These are phyloP conservation scores for Halisarca cf. caerulea DNA, from an alignment of 37 sponge, comb jelly and placozoan genomes.

Conservation along the genomic window DNA sequence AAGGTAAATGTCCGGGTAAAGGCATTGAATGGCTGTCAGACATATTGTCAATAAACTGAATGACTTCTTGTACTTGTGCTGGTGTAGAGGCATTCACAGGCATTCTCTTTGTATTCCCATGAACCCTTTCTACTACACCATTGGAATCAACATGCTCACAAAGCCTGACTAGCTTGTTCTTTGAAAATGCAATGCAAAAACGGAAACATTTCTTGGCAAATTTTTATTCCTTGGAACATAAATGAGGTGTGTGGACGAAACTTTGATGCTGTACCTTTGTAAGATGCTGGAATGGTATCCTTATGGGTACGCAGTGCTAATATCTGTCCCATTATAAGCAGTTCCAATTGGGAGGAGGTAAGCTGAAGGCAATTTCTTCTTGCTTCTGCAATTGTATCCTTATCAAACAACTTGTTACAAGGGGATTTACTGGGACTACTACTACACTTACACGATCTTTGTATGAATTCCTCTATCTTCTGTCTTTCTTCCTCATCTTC, in stretches of 20 bases:
- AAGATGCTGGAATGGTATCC: neutral
- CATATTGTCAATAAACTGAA: neutral
- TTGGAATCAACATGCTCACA: neutral
- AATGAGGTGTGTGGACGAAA: neutral
- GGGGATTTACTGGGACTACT: neutral
- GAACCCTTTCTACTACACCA: neutral
- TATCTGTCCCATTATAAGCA: neutral
- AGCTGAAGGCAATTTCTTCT: neutral
- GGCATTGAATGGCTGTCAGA: neutral
- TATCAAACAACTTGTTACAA: neutral
- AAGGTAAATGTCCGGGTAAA: neutral
- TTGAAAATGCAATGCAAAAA: neutral
- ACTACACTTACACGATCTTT: neutral
- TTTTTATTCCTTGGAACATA: neutral
- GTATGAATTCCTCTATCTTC: neutral
- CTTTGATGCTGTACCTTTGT: neutral
- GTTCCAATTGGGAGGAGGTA: neutral
- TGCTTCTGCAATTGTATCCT: neutral
- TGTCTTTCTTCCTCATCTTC: neutral
- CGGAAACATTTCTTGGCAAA: neutral
- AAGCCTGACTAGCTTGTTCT: neutral
- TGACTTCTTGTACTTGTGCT: neutral
- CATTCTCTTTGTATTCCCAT: neutral
- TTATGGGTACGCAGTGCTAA: neutral
- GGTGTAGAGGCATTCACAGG: neutral